phyloP scores from a whole-genome alignment of 2,888 invertebrate species.

The Leptothorax acervorum region DNA sequence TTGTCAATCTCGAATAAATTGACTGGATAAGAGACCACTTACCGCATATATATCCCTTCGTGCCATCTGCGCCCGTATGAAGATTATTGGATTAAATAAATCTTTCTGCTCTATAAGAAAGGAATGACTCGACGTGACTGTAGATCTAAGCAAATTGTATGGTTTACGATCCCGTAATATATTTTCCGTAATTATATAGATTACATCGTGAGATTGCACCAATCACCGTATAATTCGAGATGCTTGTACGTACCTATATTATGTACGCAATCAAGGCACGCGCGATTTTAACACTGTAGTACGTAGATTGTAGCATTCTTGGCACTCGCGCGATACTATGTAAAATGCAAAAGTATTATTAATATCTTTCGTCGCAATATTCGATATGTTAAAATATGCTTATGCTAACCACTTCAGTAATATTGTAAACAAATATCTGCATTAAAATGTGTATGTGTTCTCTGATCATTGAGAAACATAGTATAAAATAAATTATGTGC shows the following conservation, averaged over 20 bases:
- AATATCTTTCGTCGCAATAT: not conserved
- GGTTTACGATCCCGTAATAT: not conserved
- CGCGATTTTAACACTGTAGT: not conserved
- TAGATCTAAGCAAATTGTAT: slow-evolving; percentile 2
- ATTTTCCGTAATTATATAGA: not conserved
- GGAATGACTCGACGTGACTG: not conserved
- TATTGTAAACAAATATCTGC: not conserved
- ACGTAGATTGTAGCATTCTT: not conserved
- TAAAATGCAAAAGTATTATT: not conserved
- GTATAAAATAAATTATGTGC: slow-evolving; percentile 1
- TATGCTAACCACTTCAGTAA: not conserved
- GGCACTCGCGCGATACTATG: not conserved
- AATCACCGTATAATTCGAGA: not conserved
- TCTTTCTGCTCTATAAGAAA: slow-evolving; percentile 3
- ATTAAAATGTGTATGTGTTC: not conserved
- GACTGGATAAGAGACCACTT: slow-evolving; percentile 6
- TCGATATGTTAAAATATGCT: not conserved
- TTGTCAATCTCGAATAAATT: slow-evolving; percentile 31
- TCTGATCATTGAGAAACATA: not conserved
- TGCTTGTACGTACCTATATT: not conserved
- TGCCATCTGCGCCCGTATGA: not conserved
- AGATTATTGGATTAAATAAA: slow-evolving; percentile 26
- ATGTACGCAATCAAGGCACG: not conserved
- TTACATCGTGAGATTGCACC: not conserved
- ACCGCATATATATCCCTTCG: not conserved